Percentiles rank a stretch among this genome's conserved stretches.
phyloP scores from a whole-genome alignment of 2,113 vertebrate species.

The Nerophis ophidion region DNA sequence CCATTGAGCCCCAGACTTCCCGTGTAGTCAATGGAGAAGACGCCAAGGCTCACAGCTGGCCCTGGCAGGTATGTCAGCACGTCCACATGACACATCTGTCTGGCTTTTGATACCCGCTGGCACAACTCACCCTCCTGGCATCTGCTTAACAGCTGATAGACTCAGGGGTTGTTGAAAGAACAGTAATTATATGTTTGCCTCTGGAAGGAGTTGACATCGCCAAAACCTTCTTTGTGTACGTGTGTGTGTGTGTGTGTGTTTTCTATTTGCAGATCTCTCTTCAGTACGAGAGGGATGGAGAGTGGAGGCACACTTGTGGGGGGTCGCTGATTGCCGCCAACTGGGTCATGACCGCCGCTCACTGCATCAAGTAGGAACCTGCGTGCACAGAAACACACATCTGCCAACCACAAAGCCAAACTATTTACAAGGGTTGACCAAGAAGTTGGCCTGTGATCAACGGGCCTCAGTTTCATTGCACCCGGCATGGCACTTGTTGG shows the following conservation, averaged over 20 bases:
- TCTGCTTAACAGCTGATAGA: slow-evolving; percentile 29
- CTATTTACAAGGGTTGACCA: not conserved
- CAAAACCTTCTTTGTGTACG: not conserved
- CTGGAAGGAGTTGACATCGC: slow-evolving; percentile 12
- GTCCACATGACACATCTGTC: slow-evolving; percentile 43
- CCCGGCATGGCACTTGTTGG: not conserved
- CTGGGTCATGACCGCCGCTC: slow-evolving; percentile 80
- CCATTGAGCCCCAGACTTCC: slow-evolving; percentile 57
- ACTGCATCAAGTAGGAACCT: slow-evolving; percentile 74
- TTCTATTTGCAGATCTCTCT: slow-evolving; percentile 67
- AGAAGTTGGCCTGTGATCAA: not conserved
- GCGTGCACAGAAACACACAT: slow-evolving; percentile 10
- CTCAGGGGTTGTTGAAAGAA: slow-evolving; percentile 14
- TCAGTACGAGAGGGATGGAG: slow-evolving; percentile 63
- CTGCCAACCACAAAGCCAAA: slow-evolving; percentile 4
- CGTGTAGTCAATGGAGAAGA: slow-evolving; percentile 84
- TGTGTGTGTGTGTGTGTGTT: not conserved
- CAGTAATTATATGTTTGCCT: slow-evolving; percentile 24
- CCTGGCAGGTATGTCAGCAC: slow-evolving; percentile 82
- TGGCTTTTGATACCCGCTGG: slow-evolving; percentile 30
- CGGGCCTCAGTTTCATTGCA: not conserved
- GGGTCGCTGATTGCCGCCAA: slow-evolving; percentile 75
- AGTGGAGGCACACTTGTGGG: slow-evolving; percentile 76
- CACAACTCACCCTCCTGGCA: slow-evolving; percentile 24
- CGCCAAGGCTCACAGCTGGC: slow-evolving; percentile 83